Evolutionary conservation across 2,797 vertebrate genomes (phyloP), one percentile per base, ranked within the genome.

Genomic region (Pristis pectinata): DNA sequence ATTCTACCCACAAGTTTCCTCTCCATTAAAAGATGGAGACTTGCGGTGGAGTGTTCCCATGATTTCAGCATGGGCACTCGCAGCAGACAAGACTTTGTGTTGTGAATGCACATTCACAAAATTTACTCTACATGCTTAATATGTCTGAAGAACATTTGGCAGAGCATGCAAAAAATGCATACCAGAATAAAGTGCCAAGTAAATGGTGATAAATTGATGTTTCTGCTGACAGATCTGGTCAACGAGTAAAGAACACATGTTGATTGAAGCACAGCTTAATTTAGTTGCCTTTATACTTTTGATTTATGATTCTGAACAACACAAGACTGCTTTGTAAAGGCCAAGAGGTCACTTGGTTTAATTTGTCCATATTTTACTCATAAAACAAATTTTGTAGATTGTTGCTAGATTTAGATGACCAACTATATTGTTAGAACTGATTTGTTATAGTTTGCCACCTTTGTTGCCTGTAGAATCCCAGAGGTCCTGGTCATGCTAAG

Each of bases 121-220:
- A 89, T 61, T 15, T 11, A 87, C 53, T 30, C 83, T 91, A 91
- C 19, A 64, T 41, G n/a, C 64, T 37, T n/a, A 91, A 91, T 19
- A 64, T 91, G 61, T 37, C n/a, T 64, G 17, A 41, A 41, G n/a
- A 91, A 91, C 22, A 61, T 41, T 41, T 67, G 87, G 87, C 87
- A 67, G 61, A 24, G 59, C 59, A 24, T 37, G n/a, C 87, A 93
- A 74, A 53, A 94, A 53, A 74, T 94, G 72, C 41, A 94, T 2
- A 49, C 24, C 92, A 94, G 41, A n/a, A 53, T 49, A n/a, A 94
- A 74, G 67, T 56, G 64, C 92, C 92, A 94, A 94, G 92, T 30
- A 74, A 76, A 56, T 72, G 34, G 94, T 94, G 92, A 94, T 53
- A 94, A 94, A 94, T 56, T 49, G 92, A 94, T 94, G 11, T 76